A percentile compares a stretch with the other conserved stretches of the same genome.
phyloP scores from a whole-genome alignment of 2,797 vertebrate genomes.

The Hoplostethus mediterraneus region DNA sequence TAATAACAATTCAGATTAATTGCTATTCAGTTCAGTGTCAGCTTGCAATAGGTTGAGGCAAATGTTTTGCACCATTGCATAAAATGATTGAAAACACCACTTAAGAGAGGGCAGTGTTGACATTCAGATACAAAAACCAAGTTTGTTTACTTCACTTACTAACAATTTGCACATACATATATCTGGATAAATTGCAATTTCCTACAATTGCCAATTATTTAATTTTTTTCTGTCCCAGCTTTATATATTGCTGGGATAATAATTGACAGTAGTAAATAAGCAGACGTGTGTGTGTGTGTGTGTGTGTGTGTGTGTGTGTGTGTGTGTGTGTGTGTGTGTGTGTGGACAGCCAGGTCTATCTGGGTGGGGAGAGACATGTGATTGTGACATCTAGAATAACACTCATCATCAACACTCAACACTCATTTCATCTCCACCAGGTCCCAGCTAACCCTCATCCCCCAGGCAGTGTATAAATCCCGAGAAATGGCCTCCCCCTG shows the following conservation, averaged over 20 bases:
- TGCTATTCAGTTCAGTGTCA: too few relatives aligned
- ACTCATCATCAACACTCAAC: neutral
- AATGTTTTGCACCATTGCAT: neutral
- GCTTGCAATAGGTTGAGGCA: neutral
- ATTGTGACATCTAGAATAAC: conserved; percentile 50
- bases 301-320: neutral
- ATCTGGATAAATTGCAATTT: neutral
- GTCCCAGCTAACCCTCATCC: conserved; percentile 31
- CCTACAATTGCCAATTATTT: neutral
- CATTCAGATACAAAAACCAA: neutral
- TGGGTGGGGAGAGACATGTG: conserved; percentile 9
- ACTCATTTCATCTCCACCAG: conserved; percentile 2
- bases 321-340: conserved; percentile 8
- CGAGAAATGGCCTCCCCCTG: conserved; percentile 45
- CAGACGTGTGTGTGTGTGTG: neutral
- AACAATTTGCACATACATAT: neutral
- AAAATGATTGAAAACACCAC: neutral
- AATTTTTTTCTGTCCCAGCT: neutral
- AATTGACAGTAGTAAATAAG: too few relatives aligned
- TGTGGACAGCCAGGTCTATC: conserved; percentile 6
- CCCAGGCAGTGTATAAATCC: conserved; percentile 61
- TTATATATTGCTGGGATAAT: neutral
- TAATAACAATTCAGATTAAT: too few relatives aligned
- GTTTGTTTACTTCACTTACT: neutral
- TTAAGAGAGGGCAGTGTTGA: neutral